These are phyloP conservation scores for Heterotis niloticus DNA, from an alignment of 2,113 vertebrate species.

Conservation along the genomic window DNA sequence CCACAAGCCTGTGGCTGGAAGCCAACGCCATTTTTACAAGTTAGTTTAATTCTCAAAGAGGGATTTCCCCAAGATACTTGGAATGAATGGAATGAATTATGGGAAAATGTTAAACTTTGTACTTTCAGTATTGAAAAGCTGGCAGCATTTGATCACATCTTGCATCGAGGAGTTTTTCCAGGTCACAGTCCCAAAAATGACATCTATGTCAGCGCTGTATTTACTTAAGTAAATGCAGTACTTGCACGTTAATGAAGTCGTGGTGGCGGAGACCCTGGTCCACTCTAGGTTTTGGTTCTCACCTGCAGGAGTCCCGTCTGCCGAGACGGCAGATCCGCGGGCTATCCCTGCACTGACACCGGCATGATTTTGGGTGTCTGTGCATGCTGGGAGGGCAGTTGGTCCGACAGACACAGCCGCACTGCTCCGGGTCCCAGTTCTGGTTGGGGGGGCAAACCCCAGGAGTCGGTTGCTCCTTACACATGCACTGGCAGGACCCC, in stretches of 20 bases:
- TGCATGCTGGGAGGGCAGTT: constrained; percentile 54
- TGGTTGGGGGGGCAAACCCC: constrained; percentile 55
- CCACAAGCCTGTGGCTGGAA: too few species aligned
- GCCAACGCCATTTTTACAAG: too few species aligned
- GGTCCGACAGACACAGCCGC: constrained; percentile 53
- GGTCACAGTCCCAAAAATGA: background rate
- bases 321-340: constrained; percentile 54
- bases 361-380: constrained; percentile 57
- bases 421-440: constrained; percentile 58
- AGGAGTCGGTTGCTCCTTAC: constrained; percentile 47
- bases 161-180: background rate
- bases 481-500: constrained; percentile 58
- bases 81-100: too few species aligned
- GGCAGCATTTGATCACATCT: too few species aligned
- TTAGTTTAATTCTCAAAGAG: too few species aligned
- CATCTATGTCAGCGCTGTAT: too few species aligned
- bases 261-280: background rate
- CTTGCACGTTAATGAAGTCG: background rate
- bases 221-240: too few species aligned
- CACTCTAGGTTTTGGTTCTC: background rate
- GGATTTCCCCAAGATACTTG: too few species aligned
- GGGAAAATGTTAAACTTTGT: too few species aligned
- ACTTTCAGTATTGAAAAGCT: too few species aligned
- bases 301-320: constrained; percentile 61
- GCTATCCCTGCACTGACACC: constrained; percentile 61